Base-by-base conservation (phyloP, 2,797 vertebrate species). In the Sphenodon punctatus region DNA sequence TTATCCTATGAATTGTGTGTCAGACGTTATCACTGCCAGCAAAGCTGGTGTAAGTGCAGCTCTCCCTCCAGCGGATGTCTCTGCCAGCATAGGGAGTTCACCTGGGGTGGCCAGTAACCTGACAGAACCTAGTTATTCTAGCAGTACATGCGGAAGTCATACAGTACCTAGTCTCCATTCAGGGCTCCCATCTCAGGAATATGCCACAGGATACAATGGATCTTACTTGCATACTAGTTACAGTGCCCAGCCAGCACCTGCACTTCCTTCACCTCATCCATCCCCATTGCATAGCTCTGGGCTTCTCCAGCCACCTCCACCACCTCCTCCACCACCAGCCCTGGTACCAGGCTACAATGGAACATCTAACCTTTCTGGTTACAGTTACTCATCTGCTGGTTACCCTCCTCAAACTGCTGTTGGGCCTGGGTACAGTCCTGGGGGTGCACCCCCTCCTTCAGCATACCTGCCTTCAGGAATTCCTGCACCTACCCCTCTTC, bases 171-270 rank as follows among this genome's bases (percentile, higher is more conserved):
- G 97, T 88, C 97, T 99, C 85, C 98, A 99, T 93, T 97, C 98
- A 90, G 97, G 97, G 89, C 97, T 99, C 94, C 95, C 98, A 76
- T 97, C 98, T 98, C 99, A 99, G 98, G 99, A 99, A 98, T 99
- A 99, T 38, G 97, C 96, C 84, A 92, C 97, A 67, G 97, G 97
- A 94, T 99, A 99, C 96, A 99, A 98, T 7, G 97, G 98, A 88
- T 98, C 99, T 0, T 99, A 99, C 94, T 93, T 99, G 95, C 99
- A 99, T 97, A 97, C 98, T 67, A 97, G 97, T 77, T 99, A 99
- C 93, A 97, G 98, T 1, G 95, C 98, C 84, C 98, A 99, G 96
- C 97, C 96, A 83, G 97, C 98, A 87, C 97, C 98, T 60, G 97
- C 96, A 89, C 97, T 99, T 90, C 97, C 97, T 43, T 99, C 98